Evolutionary conservation across 1,140 invertebrate species (phyloP), one percentile per base, ranked within the genome.

Genomic region (Lepidostoma basale): DNA sequence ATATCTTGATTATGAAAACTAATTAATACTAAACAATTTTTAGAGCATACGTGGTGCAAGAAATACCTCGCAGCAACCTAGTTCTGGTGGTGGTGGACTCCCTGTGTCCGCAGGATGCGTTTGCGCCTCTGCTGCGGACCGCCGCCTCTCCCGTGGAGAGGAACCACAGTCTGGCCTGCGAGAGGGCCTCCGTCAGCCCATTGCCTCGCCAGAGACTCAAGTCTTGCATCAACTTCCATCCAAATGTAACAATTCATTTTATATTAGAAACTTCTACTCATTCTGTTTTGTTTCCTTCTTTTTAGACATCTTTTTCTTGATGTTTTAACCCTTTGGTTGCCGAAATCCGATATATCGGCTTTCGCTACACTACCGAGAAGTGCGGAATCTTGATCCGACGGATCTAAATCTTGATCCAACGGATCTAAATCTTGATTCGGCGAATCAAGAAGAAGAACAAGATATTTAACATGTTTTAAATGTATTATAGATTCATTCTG

Each of bases 51-150:
- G 89, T 93, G 62, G 90, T 93, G 1, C 89, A 95, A 72, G 85
- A 88, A 30, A 91, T 96, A 30, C 88, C 89, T 30, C 86, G 87
- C 42, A 96, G 91, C 42, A 96, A 96, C 77, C 86, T 96, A 82
- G 83, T 97, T 3, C 80, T 96, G 60, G 79, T 96, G 1, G 91
- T 95, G 1, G 88, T 95, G 2, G 89, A 94, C 74, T 88, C 84
- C 10, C 75, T 86, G 6, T 92, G 90, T 74, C 76, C 79, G 0
- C 82, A 81, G 39, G 75, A 78, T 12, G 80, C 82, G n/a, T 76
- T 75, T 10, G 36, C 60, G 6, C 72, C 77, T 0, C 72, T 77
- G 12, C 75, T 88, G n/a, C 85, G 81, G 1, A 79, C 89, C 8
- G 84, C 85, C n/a, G 86, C 90, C 0, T 85, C 81, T 8, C 84